These are phyloP conservation scores for Xiphophorus maculatus DNA, from an alignment of 2,113 vertebrate genomes.

Conservation along the genomic window DNA sequence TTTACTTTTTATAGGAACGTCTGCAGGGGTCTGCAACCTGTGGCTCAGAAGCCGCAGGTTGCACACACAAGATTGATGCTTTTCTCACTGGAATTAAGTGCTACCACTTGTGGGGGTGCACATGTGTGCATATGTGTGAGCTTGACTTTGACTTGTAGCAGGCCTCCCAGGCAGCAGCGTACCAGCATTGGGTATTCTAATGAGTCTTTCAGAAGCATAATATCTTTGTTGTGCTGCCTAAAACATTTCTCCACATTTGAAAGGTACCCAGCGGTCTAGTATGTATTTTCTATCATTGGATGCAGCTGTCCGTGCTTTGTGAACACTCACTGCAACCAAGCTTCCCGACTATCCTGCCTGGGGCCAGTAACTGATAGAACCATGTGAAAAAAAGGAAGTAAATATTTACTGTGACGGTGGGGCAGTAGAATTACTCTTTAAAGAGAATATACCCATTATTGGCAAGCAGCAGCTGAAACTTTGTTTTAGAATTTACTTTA, in stretches of 20 bases:
- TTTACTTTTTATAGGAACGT: neutral
- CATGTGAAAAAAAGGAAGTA: conserved; percentile 30
- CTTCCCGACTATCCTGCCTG: conserved; percentile 59
- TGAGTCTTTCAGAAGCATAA: conserved; percentile 74
- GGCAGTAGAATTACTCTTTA: conserved; percentile 57
- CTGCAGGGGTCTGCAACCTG: neutral
- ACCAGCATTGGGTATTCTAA: conserved; percentile 69
- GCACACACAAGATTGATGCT: neutral
- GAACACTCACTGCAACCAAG: conserved; percentile 72
- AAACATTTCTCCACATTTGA: conserved; percentile 76
- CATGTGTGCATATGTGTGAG: neutral
- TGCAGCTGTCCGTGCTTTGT: conserved; percentile 78
- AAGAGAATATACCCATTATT: conserved; percentile 63
- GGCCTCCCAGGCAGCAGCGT: conserved; percentile 56
- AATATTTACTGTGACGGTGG: conserved; percentile 63
- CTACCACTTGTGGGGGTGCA: neutral
- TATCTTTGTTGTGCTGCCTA: conserved; percentile 74
- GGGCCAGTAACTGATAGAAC: conserved; percentile 60
- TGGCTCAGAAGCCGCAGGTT: neutral
- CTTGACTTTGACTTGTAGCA: conserved; percentile 45
- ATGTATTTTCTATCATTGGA: conserved; percentile 77
- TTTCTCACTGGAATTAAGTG: neutral
- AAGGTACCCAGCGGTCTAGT: conserved; percentile 73
- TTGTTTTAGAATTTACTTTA: conserved; percentile 64
- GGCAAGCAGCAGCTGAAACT: conserved; percentile 63